These are phyloP conservation scores for Bungarus multicinctus DNA, from an alignment of 2,113 vertebrate species.

Conservation along the genomic window DNA sequence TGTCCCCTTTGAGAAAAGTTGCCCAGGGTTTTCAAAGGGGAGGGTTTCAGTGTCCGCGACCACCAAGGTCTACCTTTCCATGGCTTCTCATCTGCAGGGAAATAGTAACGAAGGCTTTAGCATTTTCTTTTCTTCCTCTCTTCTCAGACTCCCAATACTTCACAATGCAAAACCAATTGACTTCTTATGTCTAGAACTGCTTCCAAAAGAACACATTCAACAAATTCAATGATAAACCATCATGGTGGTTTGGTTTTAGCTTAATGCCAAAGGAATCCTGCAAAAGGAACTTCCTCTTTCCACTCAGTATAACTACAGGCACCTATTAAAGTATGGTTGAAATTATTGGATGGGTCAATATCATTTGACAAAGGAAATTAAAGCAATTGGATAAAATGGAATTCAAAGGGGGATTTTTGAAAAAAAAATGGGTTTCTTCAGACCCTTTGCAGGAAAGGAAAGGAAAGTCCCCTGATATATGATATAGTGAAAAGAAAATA, in stretches of 20 bases:
- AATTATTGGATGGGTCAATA: not conserved
- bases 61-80: constrained; percentile 90
- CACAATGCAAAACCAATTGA: not conserved
- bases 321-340: not conserved
- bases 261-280: not conserved
- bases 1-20: constrained; percentile 87
- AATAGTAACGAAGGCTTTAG: not conserved
- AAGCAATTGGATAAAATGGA: not conserved
- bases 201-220: not conserved
- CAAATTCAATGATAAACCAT: not conserved
- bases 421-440: too few species aligned
- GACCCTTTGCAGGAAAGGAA: not conserved
- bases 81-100: constrained; percentile 85
- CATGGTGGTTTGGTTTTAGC: not conserved
- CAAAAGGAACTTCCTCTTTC: not conserved
- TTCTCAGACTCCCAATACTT: not conserved
- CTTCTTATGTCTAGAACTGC: not conserved
- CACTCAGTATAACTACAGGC: not conserved
- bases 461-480: too few species aligned
- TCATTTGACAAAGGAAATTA: not conserved
- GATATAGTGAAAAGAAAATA: too few species aligned
- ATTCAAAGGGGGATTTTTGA: not conserved
- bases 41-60: constrained; percentile 85
- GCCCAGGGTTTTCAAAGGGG: constrained; percentile 67
- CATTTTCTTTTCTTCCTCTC: too few species aligned